Base-by-base conservation (phyloP, 2,888 invertebrate genomes). In the Dicyrtomina minuta region DNA sequence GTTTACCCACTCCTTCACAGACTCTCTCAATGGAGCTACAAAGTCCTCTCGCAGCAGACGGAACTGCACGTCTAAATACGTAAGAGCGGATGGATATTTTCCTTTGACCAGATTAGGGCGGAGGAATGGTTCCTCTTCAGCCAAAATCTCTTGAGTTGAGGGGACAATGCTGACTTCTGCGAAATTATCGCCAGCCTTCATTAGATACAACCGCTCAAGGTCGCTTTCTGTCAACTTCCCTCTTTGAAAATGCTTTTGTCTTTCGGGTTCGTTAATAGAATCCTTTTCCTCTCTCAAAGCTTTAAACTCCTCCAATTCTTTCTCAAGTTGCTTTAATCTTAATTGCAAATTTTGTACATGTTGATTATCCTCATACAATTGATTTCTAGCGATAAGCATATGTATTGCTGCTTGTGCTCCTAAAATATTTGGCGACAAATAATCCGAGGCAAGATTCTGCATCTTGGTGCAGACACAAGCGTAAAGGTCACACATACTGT, bases 21-120 rank as follows among this genome's bases (percentile, higher is more conserved):
- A 83, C 61, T 80, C 77, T 26, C 83, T 77, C 39, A 85, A 74
- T 13, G 72, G 72, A 6, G 15, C 24, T 1, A 68, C 65, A 27
- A 72, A 72, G 43, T 72, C 72, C 55, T 72, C 72, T 22, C 72
- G 17, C 24, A 72, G 24, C 12, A 72, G 39, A 4, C 72, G 68
- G 27, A 61, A 72, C 15, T 72, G 72, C 1, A 72, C 70, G 22
- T 72, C 72, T 24, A 70, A 51, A 41, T 72, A 72, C 10, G 58
- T 56, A 12, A 64, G 33, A 0, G 58, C 17, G 13, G 56, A 39
- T 2, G 39, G 41, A 49, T 70, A 72, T 13, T 49, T n/a, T 2
- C 72, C 72, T 12, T 4, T 24, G 6, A 51, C n/a, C 22, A 66
- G 51, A 26, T 66, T 68, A 0, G 70, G 65, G 2, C 72, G 24